Percentiles rank a stretch among this genome's conserved stretches.
Conservation (phyloP, 2,888 invertebrate species). For the Neoaliturus tenellus region DNA sequence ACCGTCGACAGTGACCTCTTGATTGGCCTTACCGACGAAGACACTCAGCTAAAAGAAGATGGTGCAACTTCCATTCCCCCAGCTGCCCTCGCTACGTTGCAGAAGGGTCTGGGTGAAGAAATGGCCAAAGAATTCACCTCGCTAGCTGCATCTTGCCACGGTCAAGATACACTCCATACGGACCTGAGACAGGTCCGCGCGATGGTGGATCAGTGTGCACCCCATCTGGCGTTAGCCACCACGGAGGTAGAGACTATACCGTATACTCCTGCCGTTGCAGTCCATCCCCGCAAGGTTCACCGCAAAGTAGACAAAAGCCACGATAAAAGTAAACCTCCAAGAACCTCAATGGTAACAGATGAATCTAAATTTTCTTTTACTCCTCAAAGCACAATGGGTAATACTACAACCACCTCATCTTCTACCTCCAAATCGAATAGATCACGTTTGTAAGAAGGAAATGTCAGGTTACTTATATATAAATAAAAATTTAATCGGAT, state of each 20-base stretch:
- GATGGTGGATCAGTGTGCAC: constrained; percentile 76
- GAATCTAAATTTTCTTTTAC: neutral
- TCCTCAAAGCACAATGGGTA: neutral
- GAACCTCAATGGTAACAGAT: neutral
- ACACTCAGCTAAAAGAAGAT: neutral
- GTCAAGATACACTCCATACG: constrained; percentile 26
- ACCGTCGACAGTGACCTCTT: constrained; percentile 22
- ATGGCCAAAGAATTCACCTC: constrained; percentile 40
- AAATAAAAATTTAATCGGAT: no score
- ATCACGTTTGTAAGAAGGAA: no score
- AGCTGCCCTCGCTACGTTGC: constrained; percentile 1
- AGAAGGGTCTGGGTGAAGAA: constrained; percentile 40
- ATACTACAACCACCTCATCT: neutral
- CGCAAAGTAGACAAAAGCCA: neutral
- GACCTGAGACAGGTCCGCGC: constrained; percentile 73
- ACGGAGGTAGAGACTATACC: constrained; percentile 73
- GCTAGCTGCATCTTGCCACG: constrained; percentile 43
- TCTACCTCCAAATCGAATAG: neutral
- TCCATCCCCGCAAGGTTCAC: neutral
- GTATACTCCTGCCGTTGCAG: neutral
- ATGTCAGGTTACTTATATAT: no score
- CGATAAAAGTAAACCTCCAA: neutral
- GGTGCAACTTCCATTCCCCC: neutral
- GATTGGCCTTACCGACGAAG: neutral
- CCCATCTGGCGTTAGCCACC: constrained; percentile 76